phyloP scores from a whole-genome alignment of 2,888 invertebrate species.

The Pandemis cinnamomeana region DNA sequence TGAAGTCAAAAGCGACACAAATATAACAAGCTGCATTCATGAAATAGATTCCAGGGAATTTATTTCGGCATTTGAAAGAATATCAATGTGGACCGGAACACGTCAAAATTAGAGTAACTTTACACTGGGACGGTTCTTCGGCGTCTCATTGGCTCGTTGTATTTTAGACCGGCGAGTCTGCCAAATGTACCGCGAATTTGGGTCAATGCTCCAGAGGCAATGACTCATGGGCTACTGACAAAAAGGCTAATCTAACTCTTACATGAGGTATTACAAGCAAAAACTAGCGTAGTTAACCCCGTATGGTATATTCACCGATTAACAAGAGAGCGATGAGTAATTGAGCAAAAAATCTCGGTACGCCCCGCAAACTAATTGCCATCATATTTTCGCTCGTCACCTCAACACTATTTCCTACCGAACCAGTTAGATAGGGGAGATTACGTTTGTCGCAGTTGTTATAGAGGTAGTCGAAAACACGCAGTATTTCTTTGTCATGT shows the following conservation, averaged over 20 bases:
- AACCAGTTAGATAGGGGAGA: background rate
- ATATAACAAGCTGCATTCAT: background rate
- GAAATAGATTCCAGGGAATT: background rate
- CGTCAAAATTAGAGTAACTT: slow-evolving; percentile 47
- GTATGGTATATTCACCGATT: slow-evolving; percentile 21
- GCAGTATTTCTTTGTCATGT: background rate
- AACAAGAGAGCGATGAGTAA: slow-evolving; percentile 8
- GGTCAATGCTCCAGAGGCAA: slow-evolving; percentile 78
- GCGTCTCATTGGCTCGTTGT: slow-evolving; percentile 54
- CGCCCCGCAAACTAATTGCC: background rate
- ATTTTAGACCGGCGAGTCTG: slow-evolving; percentile 70
- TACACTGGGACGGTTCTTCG: slow-evolving; percentile 42
- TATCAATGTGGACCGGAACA: slow-evolving; percentile 47
- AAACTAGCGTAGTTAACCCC: slow-evolving; percentile 26
- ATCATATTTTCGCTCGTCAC: background rate
- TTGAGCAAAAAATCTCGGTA: background rate
- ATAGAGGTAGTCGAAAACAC: background rate
- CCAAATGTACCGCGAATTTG: slow-evolving; percentile 76
- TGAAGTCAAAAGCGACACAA: background rate
- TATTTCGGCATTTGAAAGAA: slow-evolving; percentile 24
- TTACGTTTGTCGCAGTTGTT: background rate
- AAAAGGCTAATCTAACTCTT: slow-evolving; percentile 31
- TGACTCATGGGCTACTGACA: slow-evolving; percentile 31
- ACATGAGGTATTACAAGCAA: slow-evolving; percentile 24
- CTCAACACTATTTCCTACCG: background rate